A percentile compares a stretch with the other conserved stretches of the same genome.
Conservation (phyloP, 2,797 vertebrate species). For the Protonibea diacanthus region DNA sequence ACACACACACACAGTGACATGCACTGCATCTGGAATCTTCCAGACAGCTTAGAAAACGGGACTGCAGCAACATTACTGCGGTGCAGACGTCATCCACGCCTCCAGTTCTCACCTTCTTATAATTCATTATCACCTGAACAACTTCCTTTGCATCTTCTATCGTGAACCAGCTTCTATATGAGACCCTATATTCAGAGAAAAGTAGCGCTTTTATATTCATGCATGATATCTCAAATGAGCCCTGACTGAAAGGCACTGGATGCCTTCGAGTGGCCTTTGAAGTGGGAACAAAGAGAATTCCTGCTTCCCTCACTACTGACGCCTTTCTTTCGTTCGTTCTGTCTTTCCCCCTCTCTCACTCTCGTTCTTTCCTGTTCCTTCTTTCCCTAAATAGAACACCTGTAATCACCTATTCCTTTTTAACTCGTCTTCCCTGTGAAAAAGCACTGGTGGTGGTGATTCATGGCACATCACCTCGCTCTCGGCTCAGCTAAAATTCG, state of each 20-base stretch:
- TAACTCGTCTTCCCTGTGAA: conserved; percentile 51
- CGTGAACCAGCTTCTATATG: conserved; percentile 33
- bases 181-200: conserved; percentile 51
- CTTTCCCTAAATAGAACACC: conserved; percentile 57
- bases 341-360: not conserved
- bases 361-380: conserved; percentile 18
- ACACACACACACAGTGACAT: conserved; percentile 19
- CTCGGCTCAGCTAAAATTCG: conserved; percentile 10
- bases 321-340: conserved; percentile 29
- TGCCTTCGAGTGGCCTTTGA: conserved; percentile 74
- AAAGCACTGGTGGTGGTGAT: conserved; percentile 30
- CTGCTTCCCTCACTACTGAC: conserved; percentile 54
- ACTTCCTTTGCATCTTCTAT: conserved; percentile 41
- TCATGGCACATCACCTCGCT: conserved; percentile 19
- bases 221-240: conserved; percentile 63
- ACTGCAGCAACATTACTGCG: conserved; percentile 20
- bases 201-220: conserved; percentile 68
- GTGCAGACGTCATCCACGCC: conserved; percentile 22
- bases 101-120: conserved; percentile 38
- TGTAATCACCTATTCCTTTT: conserved; percentile 78
- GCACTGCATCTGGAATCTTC: conserved; percentile 12
- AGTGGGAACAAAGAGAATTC: conserved; percentile 82
- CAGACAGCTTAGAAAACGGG: conserved; percentile 24
- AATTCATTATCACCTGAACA: conserved; percentile 56
- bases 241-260: conserved; percentile 57